Conservation (phyloP, 1,140 invertebrate genomes). For the Drosophila truncata region DNA sequence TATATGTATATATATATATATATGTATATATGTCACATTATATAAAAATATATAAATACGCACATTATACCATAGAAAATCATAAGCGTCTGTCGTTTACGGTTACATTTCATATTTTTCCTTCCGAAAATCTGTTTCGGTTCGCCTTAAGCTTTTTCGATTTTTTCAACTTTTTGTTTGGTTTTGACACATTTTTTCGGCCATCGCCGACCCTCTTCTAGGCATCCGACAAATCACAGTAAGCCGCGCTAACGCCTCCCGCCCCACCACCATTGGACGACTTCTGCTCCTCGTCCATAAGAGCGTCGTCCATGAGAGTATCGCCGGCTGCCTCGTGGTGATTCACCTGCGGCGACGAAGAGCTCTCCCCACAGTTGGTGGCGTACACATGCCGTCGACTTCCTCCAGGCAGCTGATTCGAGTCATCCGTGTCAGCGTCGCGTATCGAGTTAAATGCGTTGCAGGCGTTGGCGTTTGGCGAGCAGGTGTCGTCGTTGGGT, state of each 20-base stretch:
- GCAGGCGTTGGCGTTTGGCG: slow-evolving; percentile 78
- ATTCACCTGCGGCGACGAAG: slow-evolving; percentile 80
- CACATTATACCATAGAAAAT: slow-evolving; percentile 61
- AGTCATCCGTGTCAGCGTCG: slow-evolving; percentile 82
- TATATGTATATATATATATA: slow-evolving; percentile 37
- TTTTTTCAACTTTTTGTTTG: slow-evolving; percentile 25
- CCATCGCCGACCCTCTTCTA: slow-evolving; percentile 37
- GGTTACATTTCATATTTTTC: slow-evolving; percentile 55
- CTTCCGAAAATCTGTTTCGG: slow-evolving; percentile 18
- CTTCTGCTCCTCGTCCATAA: slow-evolving; percentile 76
- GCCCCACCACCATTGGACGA: slow-evolving; percentile 34
- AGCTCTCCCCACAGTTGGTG: slow-evolving; percentile 82
- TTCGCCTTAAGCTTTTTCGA: slow-evolving; percentile 15
- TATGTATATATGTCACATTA: slow-evolving; percentile 7
- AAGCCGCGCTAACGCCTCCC: slow-evolving; percentile 35
- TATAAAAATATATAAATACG: slow-evolving; percentile 56
- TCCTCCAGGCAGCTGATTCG: slow-evolving; percentile 69
- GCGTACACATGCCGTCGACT: slow-evolving; percentile 80
- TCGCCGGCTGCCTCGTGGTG: slow-evolving; percentile 69
- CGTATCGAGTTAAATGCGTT: slow-evolving; percentile 84
- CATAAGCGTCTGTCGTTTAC: slow-evolving; percentile 81
- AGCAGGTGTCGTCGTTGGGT: slow-evolving; percentile 81
- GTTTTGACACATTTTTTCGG: slow-evolving; percentile 65
- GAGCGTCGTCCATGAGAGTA: slow-evolving; percentile 53
- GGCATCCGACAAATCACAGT: slow-evolving; percentile 82